phyloP scores from a whole-genome alignment of 1,140 invertebrate genomes.

The Drosophila miranda region DNA sequence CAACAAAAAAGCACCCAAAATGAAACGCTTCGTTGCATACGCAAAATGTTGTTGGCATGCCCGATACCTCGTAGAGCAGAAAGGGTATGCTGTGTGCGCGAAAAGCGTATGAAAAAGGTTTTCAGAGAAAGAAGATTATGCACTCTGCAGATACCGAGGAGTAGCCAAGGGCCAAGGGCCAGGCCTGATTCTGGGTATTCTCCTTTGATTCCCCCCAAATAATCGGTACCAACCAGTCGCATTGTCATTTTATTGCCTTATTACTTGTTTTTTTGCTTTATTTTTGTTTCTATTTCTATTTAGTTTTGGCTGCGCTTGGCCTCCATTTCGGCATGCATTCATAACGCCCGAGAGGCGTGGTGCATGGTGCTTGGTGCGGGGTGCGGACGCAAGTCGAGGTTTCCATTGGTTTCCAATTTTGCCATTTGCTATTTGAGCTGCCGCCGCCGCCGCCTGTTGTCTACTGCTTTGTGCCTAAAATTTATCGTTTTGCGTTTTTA shows the following conservation, averaged over 20 bases:
- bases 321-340: slow-evolving; percentile 79
- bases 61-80: too few species aligned
- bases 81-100: too few species aligned
- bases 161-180: too few species aligned
- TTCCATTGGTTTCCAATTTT: slow-evolving; percentile 79
- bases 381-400: slow-evolving; percentile 59
- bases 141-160: too few species aligned
- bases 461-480: slow-evolving; percentile 66
- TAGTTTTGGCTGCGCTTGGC: slow-evolving; percentile 78
- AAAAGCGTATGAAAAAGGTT: too few species aligned
- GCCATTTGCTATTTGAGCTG: slow-evolving; percentile 71
- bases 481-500: slow-evolving; percentile 58
- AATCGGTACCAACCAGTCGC: too few species aligned
- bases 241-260: neutral
- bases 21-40: slow-evolving; percentile 77
- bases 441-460: slow-evolving; percentile 8
- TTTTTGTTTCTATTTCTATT: slow-evolving; percentile 65
- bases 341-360: slow-evolving; percentile 38
- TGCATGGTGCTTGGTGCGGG: too few species aligned
- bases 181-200: too few species aligned
- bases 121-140: too few species aligned
- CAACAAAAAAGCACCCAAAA: slow-evolving; percentile 54
- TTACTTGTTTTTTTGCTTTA: slow-evolving; percentile 15
- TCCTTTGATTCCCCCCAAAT: too few species aligned
- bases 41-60: slow-evolving; percentile 33